These are phyloP conservation scores for Eubasilissa splendida DNA, from an alignment of 2,888 invertebrate species.

Conservation along the genomic window DNA sequence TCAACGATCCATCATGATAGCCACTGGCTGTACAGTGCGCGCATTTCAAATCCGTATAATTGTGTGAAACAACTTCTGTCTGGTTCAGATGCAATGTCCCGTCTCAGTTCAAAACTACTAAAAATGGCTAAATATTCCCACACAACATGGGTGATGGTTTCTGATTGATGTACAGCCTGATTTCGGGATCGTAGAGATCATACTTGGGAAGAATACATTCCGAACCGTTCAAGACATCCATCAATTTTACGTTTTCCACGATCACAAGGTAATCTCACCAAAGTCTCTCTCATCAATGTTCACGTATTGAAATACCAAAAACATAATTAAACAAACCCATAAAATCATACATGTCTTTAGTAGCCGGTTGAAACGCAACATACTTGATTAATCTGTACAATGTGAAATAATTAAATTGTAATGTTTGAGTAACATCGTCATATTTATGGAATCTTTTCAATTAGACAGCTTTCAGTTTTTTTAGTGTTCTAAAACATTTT, in stretches of 20 bases:
- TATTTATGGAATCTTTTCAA: no score
- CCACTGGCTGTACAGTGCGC: conserved; percentile 34
- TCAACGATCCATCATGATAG: conserved; percentile 39
- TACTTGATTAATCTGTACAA: no score
- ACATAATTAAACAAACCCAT: not conserved
- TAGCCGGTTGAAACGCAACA: no score
- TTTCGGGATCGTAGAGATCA: conserved; percentile 53
- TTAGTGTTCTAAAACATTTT: no score
- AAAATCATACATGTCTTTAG: no score
- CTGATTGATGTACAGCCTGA: conserved; percentile 49
- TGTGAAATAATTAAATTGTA: no score
- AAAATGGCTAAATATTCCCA: conserved; percentile 52
- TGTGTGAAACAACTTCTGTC: conserved; percentile 44
- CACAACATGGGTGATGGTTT: conserved; percentile 50
- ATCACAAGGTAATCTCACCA: conserved; percentile 46
- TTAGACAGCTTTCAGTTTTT: no score
- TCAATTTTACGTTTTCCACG: conserved; percentile 47
- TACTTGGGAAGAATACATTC: conserved; percentile 55
- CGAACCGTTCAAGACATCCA: conserved; percentile 51
- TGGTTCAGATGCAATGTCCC: conserved; percentile 54
- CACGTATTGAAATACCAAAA: not conserved
- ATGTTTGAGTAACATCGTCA: no score
- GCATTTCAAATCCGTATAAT: conserved; percentile 47
- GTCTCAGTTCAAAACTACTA: conserved; percentile 57
- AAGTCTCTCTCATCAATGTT: not conserved